phyloP scores from a whole-genome alignment of 2,797 vertebrate genomes.

The Agapornis canus region DNA sequence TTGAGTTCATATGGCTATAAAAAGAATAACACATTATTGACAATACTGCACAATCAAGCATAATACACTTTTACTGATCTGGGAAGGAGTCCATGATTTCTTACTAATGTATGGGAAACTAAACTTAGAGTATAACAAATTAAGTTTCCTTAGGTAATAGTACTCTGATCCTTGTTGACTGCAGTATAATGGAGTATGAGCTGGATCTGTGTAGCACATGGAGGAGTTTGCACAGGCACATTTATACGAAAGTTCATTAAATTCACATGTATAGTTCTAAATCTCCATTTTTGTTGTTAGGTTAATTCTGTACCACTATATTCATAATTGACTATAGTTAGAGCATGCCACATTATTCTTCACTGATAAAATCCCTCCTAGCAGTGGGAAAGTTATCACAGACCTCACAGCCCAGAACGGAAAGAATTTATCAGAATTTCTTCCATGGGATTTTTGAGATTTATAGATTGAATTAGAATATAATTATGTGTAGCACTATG shows the following conservation, averaged over 20 bases:
- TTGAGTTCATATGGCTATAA: not conserved
- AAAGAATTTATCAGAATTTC: not conserved
- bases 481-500: not conserved
- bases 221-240: not conserved
- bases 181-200: not conserved
- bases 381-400: not conserved
- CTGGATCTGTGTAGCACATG: not conserved
- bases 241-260: not conserved
- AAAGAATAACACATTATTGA: not conserved
- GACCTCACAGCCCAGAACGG: not conserved
- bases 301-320: not conserved
- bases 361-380: not conserved
- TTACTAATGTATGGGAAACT: not conserved
- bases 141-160: not conserved
- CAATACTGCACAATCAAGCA: not conserved
- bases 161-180: not conserved
- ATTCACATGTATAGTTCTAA: not conserved
- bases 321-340: not conserved
- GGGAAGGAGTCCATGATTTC: not conserved
- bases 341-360: not conserved
- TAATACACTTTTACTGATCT: not conserved
- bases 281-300: not conserved
- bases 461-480: not conserved
- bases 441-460: not conserved
- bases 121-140: not conserved